These are phyloP conservation scores for Drosophila sordidapex DNA, from an alignment of 2,888 invertebrate species.

Conservation along the genomic window DNA sequence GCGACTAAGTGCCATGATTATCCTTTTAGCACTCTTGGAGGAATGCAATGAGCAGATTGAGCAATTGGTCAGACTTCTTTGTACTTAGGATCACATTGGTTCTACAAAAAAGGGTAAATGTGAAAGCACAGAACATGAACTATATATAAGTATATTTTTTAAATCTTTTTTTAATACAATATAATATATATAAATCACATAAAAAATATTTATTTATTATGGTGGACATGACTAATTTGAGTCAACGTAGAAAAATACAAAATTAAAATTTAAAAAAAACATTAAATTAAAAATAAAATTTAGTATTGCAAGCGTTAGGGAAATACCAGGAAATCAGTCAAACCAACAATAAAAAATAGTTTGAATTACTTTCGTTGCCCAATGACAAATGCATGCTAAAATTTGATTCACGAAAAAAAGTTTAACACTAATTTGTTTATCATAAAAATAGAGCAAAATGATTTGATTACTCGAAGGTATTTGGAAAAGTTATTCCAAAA, in stretches of 20 bases:
- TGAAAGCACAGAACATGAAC: neutral
- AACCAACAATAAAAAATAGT: neutral
- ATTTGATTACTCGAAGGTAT: neutral
- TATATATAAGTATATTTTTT: too few relatives aligned
- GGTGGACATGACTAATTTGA: too few relatives aligned
- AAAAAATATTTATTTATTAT: too few relatives aligned
- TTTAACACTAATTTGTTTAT: neutral
- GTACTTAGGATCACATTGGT: slow-evolving; percentile 13
- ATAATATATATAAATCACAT: neutral
- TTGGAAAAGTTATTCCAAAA: neutral
- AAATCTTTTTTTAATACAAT: neutral
- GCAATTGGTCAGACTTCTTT: slow-evolving; percentile 7
- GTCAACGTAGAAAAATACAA: too few relatives aligned
- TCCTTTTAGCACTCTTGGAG: neutral
- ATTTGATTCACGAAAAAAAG: neutral
- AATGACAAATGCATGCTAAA: neutral
- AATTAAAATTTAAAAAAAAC: neutral
- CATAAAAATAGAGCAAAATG: neutral
- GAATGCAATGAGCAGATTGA: neutral
- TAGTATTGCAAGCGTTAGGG: neutral
- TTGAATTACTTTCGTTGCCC: neutral
- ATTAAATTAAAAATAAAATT: neutral
- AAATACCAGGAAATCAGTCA: neutral
- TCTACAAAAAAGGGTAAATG: slow-evolving; percentile 7
- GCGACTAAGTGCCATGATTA: slow-evolving; percentile 39